A percentile compares a stretch with the other conserved stretches of the same genome.
Evolutionary conservation across 2,888 invertebrate species (phyloP).

Genomic region (Pristionchus fissidentatus): DNA sequence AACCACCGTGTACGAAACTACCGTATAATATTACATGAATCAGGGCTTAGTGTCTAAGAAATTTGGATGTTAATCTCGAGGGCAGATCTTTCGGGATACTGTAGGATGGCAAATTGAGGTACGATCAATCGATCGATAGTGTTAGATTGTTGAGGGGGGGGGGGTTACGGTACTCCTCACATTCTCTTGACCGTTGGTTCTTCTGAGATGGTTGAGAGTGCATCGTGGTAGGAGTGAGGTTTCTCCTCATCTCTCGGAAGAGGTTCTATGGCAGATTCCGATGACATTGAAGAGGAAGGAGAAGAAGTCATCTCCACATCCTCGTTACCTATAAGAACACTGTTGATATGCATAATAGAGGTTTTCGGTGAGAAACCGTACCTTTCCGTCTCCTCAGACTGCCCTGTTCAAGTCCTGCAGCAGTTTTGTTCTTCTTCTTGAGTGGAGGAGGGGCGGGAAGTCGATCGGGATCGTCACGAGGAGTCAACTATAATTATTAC

Average conservation of each 20-base stretch:
- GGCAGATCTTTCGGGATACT: not conserved
- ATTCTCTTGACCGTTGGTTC: slow-evolving; percentile 46
- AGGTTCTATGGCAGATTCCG: not conserved
- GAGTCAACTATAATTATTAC: slow-evolving; percentile 58
- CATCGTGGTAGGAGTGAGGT: slow-evolving; percentile 54
- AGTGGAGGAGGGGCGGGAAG: slow-evolving; percentile 63
- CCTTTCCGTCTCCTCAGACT: slow-evolving; percentile 47
- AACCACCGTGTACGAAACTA: too few relatives aligned
- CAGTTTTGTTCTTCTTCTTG: slow-evolving; percentile 51
- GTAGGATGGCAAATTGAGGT: slow-evolving; percentile 20
- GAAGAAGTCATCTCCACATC: slow-evolving; percentile 48
- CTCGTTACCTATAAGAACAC: slow-evolving; percentile 10
- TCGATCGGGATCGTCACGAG: slow-evolving; percentile 56
- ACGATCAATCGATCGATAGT: not conserved
- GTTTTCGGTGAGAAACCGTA: not conserved
- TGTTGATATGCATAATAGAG: not conserved
- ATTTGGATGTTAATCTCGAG: slow-evolving; percentile 10
- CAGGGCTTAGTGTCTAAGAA: not conserved
- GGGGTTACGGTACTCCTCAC: not conserved
- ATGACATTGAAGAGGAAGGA: slow-evolving; percentile 37
- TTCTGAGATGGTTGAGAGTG: slow-evolving; percentile 56
- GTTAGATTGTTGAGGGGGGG: not conserved
- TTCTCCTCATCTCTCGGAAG: not conserved
- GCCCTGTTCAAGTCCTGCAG: not conserved
- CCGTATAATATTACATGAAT: slow-evolving; percentile 36